Evolutionary conservation across 1,140 invertebrate species (phyloP).

Genomic region (Homalodisca vitripennis): DNA sequence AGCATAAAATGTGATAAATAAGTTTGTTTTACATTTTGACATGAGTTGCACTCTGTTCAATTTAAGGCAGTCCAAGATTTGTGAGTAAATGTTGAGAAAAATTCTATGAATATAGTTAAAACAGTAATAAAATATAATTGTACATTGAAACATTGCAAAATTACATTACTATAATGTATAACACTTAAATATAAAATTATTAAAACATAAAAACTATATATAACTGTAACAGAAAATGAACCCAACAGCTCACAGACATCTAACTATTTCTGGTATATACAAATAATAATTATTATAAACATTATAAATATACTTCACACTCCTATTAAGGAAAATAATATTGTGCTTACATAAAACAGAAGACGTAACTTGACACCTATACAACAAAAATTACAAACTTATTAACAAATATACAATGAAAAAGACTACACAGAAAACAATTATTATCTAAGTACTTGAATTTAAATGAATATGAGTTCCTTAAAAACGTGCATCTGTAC

Average conservation of each 20-base stretch:
- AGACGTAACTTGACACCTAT: neutral
- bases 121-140: conserved; percentile 18
- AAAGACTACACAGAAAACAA: neutral
- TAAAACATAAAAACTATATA: conserved; percentile 14
- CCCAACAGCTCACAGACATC: neutral
- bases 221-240: neutral
- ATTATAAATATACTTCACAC: neutral
- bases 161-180: conserved; percentile 1
- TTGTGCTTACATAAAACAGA: neutral
- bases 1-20: neutral
- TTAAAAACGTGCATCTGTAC: neutral
- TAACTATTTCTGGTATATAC: neutral
- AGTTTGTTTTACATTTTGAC: neutral
- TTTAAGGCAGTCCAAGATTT: too few species aligned
- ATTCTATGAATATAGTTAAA: neutral
- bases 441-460: neutral
- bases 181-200: conserved; percentile 18
- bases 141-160: neutral
- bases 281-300: neutral
- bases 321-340: conserved; percentile 1
- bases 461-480: neutral
- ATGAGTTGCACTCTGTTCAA: neutral
- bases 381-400: neutral
- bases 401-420: neutral
- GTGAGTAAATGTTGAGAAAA: too few species aligned